Conservation (phyloP, 2,113 vertebrate species). For the Nanorana parkeri region DNA sequence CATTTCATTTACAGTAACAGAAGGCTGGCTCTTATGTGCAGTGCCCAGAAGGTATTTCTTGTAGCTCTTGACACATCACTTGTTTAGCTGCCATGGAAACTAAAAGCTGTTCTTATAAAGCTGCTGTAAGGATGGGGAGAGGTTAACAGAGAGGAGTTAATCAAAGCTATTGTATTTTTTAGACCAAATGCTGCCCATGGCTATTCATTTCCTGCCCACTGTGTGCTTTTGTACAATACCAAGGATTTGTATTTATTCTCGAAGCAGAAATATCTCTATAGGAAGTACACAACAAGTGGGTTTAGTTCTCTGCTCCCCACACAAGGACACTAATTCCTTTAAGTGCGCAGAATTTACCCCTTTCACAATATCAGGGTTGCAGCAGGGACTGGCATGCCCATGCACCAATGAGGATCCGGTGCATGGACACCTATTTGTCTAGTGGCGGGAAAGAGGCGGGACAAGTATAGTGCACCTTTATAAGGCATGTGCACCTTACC, state of each 20-base stretch:
- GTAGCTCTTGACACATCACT: constrained; percentile 19
- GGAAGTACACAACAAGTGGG: neutral
- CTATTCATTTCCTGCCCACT: constrained; percentile 4
- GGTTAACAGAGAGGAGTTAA: constrained; percentile 15
- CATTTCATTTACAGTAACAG: too few relatives aligned
- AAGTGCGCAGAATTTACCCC: too few relatives aligned
- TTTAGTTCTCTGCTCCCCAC: neutral
- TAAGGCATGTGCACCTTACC: too few relatives aligned
- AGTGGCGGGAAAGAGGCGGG: too few relatives aligned
- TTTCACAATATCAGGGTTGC: too few relatives aligned
- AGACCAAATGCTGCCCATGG: neutral
- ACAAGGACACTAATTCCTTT: neutral
- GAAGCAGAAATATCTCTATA: neutral
- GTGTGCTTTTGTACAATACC: neutral
- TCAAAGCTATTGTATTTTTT: constrained; percentile 43
- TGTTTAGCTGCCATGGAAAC: constrained; percentile 37
- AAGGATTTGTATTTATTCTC: neutral
- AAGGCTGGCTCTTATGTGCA: neutral
- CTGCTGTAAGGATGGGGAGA: constrained; percentile 3
- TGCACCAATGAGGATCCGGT: too few relatives aligned
- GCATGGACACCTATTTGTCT: too few relatives aligned
- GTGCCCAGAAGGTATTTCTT: neutral
- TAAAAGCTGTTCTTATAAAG: constrained; percentile 9
- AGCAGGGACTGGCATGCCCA: too few relatives aligned
- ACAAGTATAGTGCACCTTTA: too few relatives aligned